Conservation (phyloP, 1,140 invertebrate species). For the Ceratosolen fusciceps region DNA sequence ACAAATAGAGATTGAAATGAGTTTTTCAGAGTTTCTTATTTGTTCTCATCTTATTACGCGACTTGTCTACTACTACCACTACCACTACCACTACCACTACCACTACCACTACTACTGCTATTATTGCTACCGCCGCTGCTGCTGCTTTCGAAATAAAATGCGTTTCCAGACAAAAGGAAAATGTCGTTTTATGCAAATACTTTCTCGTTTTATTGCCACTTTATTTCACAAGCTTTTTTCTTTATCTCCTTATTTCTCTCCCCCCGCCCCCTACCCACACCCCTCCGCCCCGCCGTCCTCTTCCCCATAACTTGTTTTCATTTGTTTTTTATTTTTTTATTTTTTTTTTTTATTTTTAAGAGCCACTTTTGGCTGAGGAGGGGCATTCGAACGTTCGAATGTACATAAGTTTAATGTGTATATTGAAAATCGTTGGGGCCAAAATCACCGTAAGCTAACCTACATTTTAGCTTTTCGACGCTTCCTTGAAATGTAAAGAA, state of each 20-base stretch:
- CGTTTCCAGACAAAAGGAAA: conserved; percentile 22
- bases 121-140: too few species aligned
- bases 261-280: too few species aligned
- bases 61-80: too few species aligned
- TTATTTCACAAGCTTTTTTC: conserved; percentile 26
- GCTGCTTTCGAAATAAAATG: conserved; percentile 32
- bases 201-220: conserved; percentile 18
- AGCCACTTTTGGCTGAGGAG: background rate
- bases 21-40: conserved; percentile 5
- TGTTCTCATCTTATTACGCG: background rate
- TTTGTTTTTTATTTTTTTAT: conserved; percentile 6
- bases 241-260: background rate
- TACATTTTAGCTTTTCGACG: conserved; percentile 30
- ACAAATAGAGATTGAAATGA: conserved; percentile 17
- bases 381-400: conserved; percentile 6
- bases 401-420: background rate
- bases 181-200: conserved; percentile 33
- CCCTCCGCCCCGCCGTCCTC: too few species aligned
- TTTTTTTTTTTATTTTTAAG: conserved; percentile 6
- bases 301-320: too few species aligned
- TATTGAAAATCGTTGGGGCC: conserved; percentile 8
- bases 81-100: too few species aligned
- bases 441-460: conserved; percentile 21
- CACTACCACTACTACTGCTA: too few species aligned
- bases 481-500: conserved; percentile 20